Conservation (phyloP, 2,888 invertebrate species). For the Andrena bucephala region DNA sequence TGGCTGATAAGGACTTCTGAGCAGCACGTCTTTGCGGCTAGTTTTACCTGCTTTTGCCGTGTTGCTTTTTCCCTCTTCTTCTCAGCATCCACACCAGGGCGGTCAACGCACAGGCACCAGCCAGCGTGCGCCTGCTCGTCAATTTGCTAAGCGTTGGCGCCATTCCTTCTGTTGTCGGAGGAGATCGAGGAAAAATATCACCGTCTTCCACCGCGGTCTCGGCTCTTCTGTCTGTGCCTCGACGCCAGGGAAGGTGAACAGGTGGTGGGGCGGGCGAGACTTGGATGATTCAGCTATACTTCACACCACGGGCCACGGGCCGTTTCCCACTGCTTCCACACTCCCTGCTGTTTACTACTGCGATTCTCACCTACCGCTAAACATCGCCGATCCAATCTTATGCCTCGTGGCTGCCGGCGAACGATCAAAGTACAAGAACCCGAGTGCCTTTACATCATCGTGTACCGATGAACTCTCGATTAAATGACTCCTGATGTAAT, state of each 20-base stretch:
- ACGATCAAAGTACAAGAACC: slow-evolving; percentile 38
- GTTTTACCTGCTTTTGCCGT: slow-evolving; percentile 50
- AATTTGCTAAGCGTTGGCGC: slow-evolving; percentile 92
- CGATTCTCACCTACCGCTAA: neutral
- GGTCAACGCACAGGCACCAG: slow-evolving; percentile 88
- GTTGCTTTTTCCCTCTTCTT: slow-evolving; percentile 72
- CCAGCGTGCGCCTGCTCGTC: slow-evolving; percentile 89
- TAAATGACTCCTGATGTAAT: neutral
- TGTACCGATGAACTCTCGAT: slow-evolving; percentile 15
- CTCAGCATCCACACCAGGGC: slow-evolving; percentile 80
- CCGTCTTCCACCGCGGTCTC: slow-evolving; percentile 24
- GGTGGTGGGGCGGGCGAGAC: slow-evolving; percentile 47
- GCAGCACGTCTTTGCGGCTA: neutral
- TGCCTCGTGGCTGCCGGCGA: neutral
- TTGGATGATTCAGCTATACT: slow-evolving; percentile 36
- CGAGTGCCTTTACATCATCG: slow-evolving; percentile 1
- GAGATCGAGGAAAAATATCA: neutral
- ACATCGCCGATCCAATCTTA: neutral
- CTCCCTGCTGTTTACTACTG: neutral
- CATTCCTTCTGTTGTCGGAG: slow-evolving; percentile 85
- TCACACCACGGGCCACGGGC: neutral
- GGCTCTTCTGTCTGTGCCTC: slow-evolving; percentile 26
- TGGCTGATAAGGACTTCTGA: neutral
- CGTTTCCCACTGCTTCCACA: too few relatives aligned
- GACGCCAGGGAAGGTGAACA: slow-evolving; percentile 26